Evolutionary conservation across 1,140 invertebrate species (phyloP), one percentile per base, ranked within the genome.

Genomic region (Diuraphis noxia): DNA sequence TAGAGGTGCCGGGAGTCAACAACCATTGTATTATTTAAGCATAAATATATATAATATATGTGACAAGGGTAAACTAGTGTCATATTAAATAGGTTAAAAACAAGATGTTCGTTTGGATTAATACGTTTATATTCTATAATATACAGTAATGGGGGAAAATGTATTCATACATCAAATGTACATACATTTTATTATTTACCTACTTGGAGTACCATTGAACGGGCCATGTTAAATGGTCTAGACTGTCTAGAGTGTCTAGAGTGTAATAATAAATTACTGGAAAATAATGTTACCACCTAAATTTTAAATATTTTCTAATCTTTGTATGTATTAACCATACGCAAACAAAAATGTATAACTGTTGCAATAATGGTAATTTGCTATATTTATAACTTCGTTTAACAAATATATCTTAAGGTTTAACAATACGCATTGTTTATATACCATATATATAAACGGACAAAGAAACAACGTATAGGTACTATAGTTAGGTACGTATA

Each of bases 341-440:
- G 36, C 21, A 1, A 25, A 38, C 34, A 23, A 36, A 2, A 36
- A 36, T 1, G 30, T 82, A 72, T 72, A 17, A 5, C 56, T 72
- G 13, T 72, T 5, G n/a, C 4, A 72, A 72, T 72, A 72, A n/a
- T 72, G n/a, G 56, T 72, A 72, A n/a, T 72, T 72, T 13, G 8
- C 13, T 72, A 0, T 72, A 72, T 72, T 72, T 72, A n/a, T 82
- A 82, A 82, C 30, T 41, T 82, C 40, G 13, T 82, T 25, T 40
- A 41, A 82, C 38, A 41, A 41, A 82, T 82, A 41, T 40, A 82
- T 41, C 10, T 38, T 72, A 72, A n/a, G 56, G 30, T 72, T 41
- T 86, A 86, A 52, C 46, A 52, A 52, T 86, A 46, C 34, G 36
- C 85, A 52, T 86, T 86, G 46, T 86, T 52, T 52, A n/a, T 82